A percentile compares a stretch with the other conserved stretches of the same genome.
Evolutionary conservation across 2,113 vertebrate species (phyloP).

Genomic region (Gila orcuttii): DNA sequence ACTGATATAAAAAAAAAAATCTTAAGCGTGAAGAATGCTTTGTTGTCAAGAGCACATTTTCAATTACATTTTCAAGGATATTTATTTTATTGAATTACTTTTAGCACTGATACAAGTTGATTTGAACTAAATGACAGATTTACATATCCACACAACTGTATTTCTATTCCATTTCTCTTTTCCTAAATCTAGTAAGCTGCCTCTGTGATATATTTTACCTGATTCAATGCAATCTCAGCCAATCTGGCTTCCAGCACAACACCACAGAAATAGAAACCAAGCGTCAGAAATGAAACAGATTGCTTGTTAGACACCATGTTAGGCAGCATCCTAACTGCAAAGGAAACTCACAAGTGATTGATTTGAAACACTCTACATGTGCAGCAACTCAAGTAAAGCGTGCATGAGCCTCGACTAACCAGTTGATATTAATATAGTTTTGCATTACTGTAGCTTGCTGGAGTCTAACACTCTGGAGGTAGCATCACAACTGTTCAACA

Average conservation of each 20-base stretch:
- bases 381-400: no score
- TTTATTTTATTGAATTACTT: neutral
- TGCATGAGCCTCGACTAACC: no score
- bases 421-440: no score
- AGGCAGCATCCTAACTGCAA: slow-evolving; percentile 4
- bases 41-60: neutral
- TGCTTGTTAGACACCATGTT: slow-evolving; percentile 15
- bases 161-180: neutral
- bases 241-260: neutral
- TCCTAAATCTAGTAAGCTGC: neutral
- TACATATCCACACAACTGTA: neutral
- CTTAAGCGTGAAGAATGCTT: neutral
- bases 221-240: neutral
- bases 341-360: neutral
- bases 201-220: slow-evolving; percentile 4
- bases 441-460: no score
- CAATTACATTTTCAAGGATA: neutral
- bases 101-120: neutral
- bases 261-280: neutral
- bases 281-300: neutral
- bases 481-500: no score
- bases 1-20: neutral
- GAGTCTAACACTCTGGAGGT: no score
- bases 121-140: neutral
- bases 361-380: neutral